Evolutionary conservation across 2,797 vertebrate genomes (phyloP), one percentile per base, ranked within the genome.

Genomic region (Pelobates cultripes): DNA sequence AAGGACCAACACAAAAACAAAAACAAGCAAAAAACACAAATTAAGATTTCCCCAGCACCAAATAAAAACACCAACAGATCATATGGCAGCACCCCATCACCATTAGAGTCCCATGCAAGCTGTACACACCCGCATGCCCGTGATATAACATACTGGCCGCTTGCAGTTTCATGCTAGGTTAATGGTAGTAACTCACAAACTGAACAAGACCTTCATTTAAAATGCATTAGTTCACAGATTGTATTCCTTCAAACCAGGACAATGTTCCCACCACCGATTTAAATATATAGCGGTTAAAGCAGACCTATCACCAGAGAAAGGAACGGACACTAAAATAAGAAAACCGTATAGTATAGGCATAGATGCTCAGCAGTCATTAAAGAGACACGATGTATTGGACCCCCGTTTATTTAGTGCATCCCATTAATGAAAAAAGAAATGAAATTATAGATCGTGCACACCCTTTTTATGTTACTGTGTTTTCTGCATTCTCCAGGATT

Each of bases 1-100:
- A 90, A 90, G 88, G 83, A 90, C 85, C 90, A 88, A 89, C 86
- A 87, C 85, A 90, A 57, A 90, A 88, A 88, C 71, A 89, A 86
- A 89, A 43, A 73, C 47, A 51, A 17, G 47, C 51, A 69, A 72
- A 51, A 51, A 28, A 28, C 28, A 28, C 28, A 28, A 28, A 51
- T 51, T 51, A 51, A 73, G 17, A 42, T 13, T 84, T 86, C 88
- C 91, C 85, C 88, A 85, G 87, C 88, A 90, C 90, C 91, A 85
- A 89, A 90, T 87, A 83, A 87, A 88, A 67, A 73, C 85, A 68
- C 89, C 87, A 82, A 86, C 87, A 86, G 80, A 77, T 83, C 83
- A 88, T 90, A 86, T 66, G 40, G 45, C 42, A 80, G 51, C 79
- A 85, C 80, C 3, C 55, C 41, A 79, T 53, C 10, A 80, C 43